These are phyloP conservation scores for Muscicapa striata DNA, from an alignment of 2,797 vertebrate genomes.

Conservation along the genomic window DNA sequence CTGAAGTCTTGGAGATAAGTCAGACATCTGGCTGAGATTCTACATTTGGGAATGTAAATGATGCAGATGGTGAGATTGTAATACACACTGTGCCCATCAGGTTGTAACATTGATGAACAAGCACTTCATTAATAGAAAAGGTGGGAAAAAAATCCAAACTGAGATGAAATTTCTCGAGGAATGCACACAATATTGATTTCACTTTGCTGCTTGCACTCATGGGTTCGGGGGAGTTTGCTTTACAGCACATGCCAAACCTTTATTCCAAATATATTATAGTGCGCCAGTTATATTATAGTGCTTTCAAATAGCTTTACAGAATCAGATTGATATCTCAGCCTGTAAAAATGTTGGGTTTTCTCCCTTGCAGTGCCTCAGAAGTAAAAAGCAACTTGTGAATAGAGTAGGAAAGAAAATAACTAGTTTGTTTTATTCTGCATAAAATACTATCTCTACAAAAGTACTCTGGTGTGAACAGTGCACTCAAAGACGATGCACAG, in stretches of 20 bases:
- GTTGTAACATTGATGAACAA: constrained; percentile 1
- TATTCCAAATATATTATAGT: neutral
- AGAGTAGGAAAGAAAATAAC: neutral
- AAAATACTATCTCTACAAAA: neutral
- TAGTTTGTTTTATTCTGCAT: neutral
- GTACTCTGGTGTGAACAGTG: neutral
- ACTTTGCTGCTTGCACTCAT: neutral
- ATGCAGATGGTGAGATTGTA: constrained; percentile 55
- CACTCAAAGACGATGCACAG: neutral
- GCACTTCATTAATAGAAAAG: constrained; percentile 46
- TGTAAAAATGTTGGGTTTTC: neutral
- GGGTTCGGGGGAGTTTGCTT: neutral
- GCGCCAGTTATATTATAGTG: neutral
- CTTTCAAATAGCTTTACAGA: neutral
- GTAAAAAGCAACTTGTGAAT: neutral
- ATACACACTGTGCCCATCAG: neutral
- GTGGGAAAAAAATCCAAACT: neutral
- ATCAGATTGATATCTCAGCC: constrained; percentile 1
- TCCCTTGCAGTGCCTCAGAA: neutral
- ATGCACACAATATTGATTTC: neutral
- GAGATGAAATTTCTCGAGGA: neutral
- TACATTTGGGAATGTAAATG: constrained; percentile 58
- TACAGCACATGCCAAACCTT: neutral
- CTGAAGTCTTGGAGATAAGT: constrained; percentile 38
- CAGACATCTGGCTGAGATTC: constrained; percentile 65